phyloP scores from a whole-genome alignment of 2,888 invertebrate genomes.

The Dynastes maya region DNA sequence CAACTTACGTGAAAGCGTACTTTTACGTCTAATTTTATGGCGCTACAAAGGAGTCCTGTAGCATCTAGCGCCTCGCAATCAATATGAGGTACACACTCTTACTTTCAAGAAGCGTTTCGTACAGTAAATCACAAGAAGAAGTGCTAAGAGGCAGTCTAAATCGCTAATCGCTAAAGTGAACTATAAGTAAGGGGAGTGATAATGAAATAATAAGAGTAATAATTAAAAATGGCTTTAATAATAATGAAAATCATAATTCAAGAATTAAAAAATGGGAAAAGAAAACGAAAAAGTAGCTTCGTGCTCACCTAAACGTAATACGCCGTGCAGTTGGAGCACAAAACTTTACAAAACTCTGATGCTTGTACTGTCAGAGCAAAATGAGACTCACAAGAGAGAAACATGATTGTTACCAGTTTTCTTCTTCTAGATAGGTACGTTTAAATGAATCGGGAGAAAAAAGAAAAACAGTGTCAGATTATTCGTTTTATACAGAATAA shows the following conservation, averaged over 20 bases:
- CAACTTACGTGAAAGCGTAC: not conserved
- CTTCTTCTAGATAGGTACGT: slow-evolving; percentile 66
- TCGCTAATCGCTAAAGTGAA: slow-evolving; percentile 43
- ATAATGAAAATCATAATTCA: not conserved
- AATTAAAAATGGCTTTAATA: slow-evolving; percentile 12
- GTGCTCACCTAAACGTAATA: slow-evolving; percentile 53
- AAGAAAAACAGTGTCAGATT: slow-evolving; percentile 55
- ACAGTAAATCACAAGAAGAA: slow-evolving; percentile 43
- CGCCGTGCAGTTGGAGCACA: slow-evolving; percentile 52
- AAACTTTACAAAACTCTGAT: slow-evolving; percentile 53
- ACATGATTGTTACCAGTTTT: slow-evolving; percentile 68
- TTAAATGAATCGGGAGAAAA: slow-evolving; percentile 54
- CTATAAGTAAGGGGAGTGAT: not conserved
- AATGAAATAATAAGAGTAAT: slow-evolving; percentile 4
- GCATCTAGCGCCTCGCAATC: slow-evolving; percentile 39
- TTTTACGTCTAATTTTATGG: slow-evolving; percentile 29
- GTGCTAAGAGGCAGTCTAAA: slow-evolving; percentile 48
- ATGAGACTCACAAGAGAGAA: slow-evolving; percentile 66
- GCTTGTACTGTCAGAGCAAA: slow-evolving; percentile 51
- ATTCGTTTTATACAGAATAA: slow-evolving; percentile 44
- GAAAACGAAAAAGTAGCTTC: slow-evolving; percentile 41
- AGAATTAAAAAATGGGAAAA: slow-evolving; percentile 12
- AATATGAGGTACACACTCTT: slow-evolving; percentile 22
- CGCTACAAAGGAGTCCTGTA: slow-evolving; percentile 48
- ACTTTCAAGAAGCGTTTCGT: slow-evolving; percentile 36